Base-by-base conservation (phyloP, 2,113 vertebrate genomes). In the Mastomys natalensis region DNA sequence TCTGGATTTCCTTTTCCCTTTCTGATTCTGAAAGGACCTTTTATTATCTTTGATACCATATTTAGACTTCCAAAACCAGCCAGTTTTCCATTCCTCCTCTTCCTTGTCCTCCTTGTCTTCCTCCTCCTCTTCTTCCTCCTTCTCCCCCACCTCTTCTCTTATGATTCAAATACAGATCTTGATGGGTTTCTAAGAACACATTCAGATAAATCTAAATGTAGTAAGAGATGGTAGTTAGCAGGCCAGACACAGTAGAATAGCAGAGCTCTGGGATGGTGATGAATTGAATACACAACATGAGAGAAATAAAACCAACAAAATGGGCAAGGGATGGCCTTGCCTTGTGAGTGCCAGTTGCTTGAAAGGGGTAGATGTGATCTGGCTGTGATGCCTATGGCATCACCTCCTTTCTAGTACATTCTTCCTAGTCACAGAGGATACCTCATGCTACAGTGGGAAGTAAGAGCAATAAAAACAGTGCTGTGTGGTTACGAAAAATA, bases 31-130 rank as follows among this genome's bases (percentile, higher is more conserved):
- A 92, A 93, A 90, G 77, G 72, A 62, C 90, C 91, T 68, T 86
- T 51, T 95, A 90, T 95, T 96, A 80, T 66, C 96, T 92, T 80
- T 93, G 96, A 93, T 92, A 66, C 29, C 40, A 89, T 76, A 89
- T 95, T 96, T 92, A 96, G 53, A 97, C 87, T 60, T 95, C 89
- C 62, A n/a, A 68, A 62, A 26, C 29, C 17, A 66, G 58, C 13
- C 58, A 51, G 51, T 58, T 74, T 34, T 34, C 86, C 87, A 29
- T 19, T 16, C 10, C 62, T 21, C 15, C 37, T 72, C 31, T 11
- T 68, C 31, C 12, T 15, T 8, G 15, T 58, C 55, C 17, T 66
- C 64, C 60, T 51, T n/a, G 8, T 58, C 8, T 21, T 60, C 24
- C 84, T 55, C n/a, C 8, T 60, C 15, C 5, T 64, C 24, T 5